Base-by-base conservation (phyloP, 2,888 invertebrate genomes). In the Heliconius aoede region DNA sequence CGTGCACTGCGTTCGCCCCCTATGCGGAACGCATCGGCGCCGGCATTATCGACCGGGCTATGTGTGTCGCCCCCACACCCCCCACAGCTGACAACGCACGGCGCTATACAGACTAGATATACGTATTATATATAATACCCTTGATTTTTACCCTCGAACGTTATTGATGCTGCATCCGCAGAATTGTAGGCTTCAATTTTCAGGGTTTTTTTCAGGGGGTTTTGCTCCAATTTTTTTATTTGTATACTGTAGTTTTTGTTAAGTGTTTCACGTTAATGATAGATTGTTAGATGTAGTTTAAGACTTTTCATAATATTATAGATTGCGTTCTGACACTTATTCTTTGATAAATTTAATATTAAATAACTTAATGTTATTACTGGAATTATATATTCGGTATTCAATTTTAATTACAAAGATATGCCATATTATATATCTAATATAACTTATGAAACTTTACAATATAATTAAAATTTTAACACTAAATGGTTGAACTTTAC, bases 11-110 rank as follows among this genome's bases (percentile, higher is more conserved):
- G 79, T 77, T 81, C 78, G 74, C 74, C 36, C 75, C 65, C 60
- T 71, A 80, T 76, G 78, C 82, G 83, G 87, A 91, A 89, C 93
- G 93, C 92, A 94, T 91, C 89, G 89, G 84, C 86, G 86, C 86
- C 88, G 90, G 86, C 86, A 87, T 86, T 93, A 94, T 93, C 93
- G 93, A 94, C 92, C 94, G 89, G 82, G 83, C 86, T 92, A 91
- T 92, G 88, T 91, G 88, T 92, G 91, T 90, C 92, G 92, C 87
- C 80, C 81, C 87, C 85, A 83, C 84, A n/a, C 18, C 84, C 84
- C 84, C 84, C 81, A 80, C 82, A 82, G 81, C 83, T 80, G 82
- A 83, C 80, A 71, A 78, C 80, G 77, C 81, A 78, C 80, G 67
- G 61, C 69, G 71, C 75, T 65, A 73, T 69, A 74, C 24, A 60